Evolutionary conservation across 2,113 vertebrate genomes (phyloP).

Genomic region (Pleuronectes platessa): DNA sequence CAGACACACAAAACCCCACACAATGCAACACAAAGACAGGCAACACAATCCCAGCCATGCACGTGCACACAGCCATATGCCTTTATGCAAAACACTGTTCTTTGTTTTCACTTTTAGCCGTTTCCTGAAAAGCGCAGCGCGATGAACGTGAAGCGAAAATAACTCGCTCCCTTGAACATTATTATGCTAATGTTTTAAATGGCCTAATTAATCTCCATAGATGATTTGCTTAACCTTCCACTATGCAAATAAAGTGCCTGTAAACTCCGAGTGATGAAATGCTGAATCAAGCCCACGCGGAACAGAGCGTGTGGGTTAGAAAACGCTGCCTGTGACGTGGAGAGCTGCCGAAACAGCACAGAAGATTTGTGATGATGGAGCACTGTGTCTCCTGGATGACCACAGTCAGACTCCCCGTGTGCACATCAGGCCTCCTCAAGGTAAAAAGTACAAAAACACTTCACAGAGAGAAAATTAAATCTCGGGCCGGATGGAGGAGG

Average conservation of each 20-base stretch:
- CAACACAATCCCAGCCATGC: conserved; percentile 28
- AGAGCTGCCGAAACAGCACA: background rate
- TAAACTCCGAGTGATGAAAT: conserved; percentile 40
- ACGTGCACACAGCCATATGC: conserved; percentile 13
- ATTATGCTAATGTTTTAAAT: conserved; percentile 50
- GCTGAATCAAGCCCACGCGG: conserved; percentile 31
- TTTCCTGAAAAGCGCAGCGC: conserved; percentile 30
- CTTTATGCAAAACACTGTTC: background rate
- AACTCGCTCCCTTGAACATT: conserved; percentile 12
- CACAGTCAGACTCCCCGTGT: conserved; percentile 5
- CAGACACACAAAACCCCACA: conserved; percentile 15
- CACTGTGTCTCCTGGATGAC: conserved; percentile 33
- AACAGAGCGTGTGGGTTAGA: conserved; percentile 19
- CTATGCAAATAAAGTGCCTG: conserved; percentile 49
- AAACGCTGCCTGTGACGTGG: background rate
- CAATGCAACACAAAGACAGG: conserved; percentile 16
- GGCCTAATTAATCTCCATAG: conserved; percentile 34
- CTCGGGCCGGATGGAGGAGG: conserved; percentile 4
- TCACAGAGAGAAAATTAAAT: conserved; percentile 26
- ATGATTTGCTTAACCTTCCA: conserved; percentile 54
- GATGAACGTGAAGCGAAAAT: conserved; percentile 11
- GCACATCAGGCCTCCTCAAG: conserved; percentile 32
- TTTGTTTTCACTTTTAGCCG: background rate
- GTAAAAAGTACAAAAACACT: conserved; percentile 31
- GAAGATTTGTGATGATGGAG: conserved; percentile 24